A percentile compares a stretch with the other conserved stretches of the same genome.
phyloP scores from a whole-genome alignment of 2,797 vertebrate species.

The Podarcis siculus region DNA sequence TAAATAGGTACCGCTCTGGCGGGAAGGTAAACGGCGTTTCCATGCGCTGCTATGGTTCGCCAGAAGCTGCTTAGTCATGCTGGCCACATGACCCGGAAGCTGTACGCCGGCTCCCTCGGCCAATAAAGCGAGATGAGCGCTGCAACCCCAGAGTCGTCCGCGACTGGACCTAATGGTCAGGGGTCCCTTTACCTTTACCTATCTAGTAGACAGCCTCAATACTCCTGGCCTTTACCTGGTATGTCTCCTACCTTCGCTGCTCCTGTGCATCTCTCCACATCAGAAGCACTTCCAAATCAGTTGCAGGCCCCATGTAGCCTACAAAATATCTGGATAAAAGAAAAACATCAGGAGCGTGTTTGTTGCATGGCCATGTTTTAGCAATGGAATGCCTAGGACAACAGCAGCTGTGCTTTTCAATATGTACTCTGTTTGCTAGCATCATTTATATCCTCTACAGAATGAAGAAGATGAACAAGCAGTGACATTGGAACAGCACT shows the following conservation, averaged over 20 bases:
- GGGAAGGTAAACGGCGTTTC: no score
- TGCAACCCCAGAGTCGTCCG: no score
- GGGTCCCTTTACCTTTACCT: no score
- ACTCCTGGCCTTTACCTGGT: slow-evolving; percentile 66
- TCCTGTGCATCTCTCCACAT: slow-evolving; percentile 62
- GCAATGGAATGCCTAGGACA: neutral
- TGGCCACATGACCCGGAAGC: no score
- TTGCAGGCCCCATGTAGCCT: slow-evolving; percentile 62
- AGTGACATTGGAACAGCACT: neutral
- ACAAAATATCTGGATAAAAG: slow-evolving; percentile 40
- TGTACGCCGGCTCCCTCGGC: no score
- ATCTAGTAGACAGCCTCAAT: slow-evolving; percentile 71
- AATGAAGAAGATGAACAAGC: neutral
- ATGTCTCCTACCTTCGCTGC: slow-evolving; percentile 70
- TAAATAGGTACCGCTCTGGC: no score
- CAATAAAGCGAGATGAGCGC: no score
- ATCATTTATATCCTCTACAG: neutral
- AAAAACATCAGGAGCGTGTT: neutral
- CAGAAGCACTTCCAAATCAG: slow-evolving; percentile 75
- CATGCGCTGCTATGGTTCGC: no score
- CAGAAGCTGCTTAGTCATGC: no score
- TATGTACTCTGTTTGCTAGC: neutral
- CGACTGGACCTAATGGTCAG: no score
- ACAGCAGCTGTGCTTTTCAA: slow-evolving; percentile 15
- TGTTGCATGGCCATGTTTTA: slow-evolving; percentile 6